A percentile compares a stretch with the other conserved stretches of the same genome.
phyloP scores from a whole-genome alignment of 2,797 vertebrate species.

The Cheirogaleus major region DNA sequence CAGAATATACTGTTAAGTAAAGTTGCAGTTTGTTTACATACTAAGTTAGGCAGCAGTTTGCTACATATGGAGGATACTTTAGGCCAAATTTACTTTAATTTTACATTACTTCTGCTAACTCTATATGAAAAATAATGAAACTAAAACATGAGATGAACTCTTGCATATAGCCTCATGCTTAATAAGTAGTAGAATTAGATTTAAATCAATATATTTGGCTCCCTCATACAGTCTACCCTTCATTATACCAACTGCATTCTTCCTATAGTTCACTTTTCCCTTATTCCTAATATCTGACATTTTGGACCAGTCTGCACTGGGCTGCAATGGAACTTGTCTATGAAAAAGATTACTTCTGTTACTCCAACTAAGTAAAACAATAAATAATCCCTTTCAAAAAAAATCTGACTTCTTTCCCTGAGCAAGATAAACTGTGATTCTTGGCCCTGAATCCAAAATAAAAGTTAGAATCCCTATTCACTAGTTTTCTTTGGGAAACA shows the following conservation, averaged over 20 bases:
- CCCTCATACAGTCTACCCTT: not conserved
- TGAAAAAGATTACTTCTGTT: not conserved
- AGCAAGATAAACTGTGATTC: not conserved
- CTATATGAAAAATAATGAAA: no score
- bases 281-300: not conserved
- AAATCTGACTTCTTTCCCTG: not conserved
- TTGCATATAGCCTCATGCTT: not conserved
- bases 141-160: no score
- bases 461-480: not conserved
- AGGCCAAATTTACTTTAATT: not conserved
- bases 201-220: not conserved
- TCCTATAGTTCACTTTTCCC: not conserved
- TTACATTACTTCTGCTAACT: no score
- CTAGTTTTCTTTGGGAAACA: not conserved
- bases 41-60: not conserved
- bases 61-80: no score
- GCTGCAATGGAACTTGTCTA: not conserved
- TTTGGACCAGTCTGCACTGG: not conserved
- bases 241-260: not conserved
- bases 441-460: not conserved
- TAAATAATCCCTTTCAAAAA: not conserved
- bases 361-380: not conserved
- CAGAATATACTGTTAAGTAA: not conserved
- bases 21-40: not conserved
- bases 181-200: not conserved